Evolutionary conservation across 2,888 invertebrate genomes (phyloP).

Genomic region (Brachyptera risi): DNA sequence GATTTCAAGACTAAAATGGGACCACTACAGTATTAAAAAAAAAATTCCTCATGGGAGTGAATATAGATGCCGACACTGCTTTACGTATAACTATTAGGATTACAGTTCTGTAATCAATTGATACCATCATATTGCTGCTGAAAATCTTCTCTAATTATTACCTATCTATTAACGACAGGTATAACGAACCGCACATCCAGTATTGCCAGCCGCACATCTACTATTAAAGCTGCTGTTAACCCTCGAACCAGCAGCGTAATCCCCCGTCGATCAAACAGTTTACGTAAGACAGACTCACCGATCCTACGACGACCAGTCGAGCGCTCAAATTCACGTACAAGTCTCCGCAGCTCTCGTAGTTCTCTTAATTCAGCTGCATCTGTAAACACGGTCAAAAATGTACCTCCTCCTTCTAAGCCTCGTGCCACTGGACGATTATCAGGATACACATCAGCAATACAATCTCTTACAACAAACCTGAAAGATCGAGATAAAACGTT

Average conservation of each 20-base stretch:
- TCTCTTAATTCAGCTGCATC: constrained; percentile 78
- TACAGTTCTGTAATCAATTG: too few species aligned
- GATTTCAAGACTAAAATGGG: too few species aligned
- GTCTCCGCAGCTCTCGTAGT: constrained; percentile 75
- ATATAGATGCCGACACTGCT: too few species aligned
- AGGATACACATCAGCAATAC: constrained; percentile 52
- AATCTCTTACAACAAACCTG: constrained; percentile 46
- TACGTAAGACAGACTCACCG: constrained; percentile 43
- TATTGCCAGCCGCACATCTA: constrained; percentile 38
- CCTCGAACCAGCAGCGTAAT: constrained; percentile 41
- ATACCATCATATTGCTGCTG: too few species aligned
- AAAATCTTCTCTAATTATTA: background rate
- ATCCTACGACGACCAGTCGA: constrained; percentile 50
- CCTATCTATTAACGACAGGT: background rate
- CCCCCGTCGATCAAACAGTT: constrained; percentile 44
- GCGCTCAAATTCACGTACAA: constrained; percentile 72
- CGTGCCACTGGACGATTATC: constrained; percentile 36
- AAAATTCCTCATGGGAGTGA: too few species aligned
- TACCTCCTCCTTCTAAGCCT: constrained; percentile 50
- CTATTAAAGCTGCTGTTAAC: constrained; percentile 30
- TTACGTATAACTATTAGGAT: too few species aligned
- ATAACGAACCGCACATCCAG: constrained; percentile 26
- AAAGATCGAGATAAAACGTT: constrained; percentile 28
- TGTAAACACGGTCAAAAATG: constrained; percentile 70
- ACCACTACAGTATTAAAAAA: too few species aligned